Evolutionary conservation across 2,797 vertebrate genomes (phyloP), one percentile per base, ranked within the genome.

Genomic region (Margarornis squamiger): DNA sequence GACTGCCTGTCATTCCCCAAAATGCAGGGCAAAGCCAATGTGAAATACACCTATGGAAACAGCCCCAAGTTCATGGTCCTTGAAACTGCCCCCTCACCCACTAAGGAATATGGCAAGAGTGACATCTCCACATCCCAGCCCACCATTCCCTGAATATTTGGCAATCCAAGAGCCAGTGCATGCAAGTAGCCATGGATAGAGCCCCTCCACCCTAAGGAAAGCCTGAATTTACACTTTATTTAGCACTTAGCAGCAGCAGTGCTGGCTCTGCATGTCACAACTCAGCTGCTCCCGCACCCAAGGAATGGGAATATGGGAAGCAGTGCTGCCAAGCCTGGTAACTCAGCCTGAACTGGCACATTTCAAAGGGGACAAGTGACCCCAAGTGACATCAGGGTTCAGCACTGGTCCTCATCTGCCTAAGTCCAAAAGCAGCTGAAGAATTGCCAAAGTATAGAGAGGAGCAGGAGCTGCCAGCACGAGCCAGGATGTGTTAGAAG

Each of bases 21-120:
- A 5, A 7, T 0, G 0, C 20, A 2, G 10, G 29, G 36, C 57
- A 67, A 4, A 6, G 1, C 32, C 32, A 9, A 36, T 27, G 14
- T 6, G 2, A 55, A 66, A 20, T 2, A 17, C 66, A 46, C 2
- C 1, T 8, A 16, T 7, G 23, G 54, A 14, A 48, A 61, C 7
- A 21, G 27, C 12, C 34, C 39, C 1, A 1, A 58, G 52, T 15
- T 36, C 39, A 3, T 0, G 8, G 43, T 4, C 27, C 62, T 41
- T 13, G 0, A 77, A 18, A 61, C 14, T 6, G 0, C 7, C 49
- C 62, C 51, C 29, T 67, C 5, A 0, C 18, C n/a, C 72, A 74
- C 26, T 14, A 7, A 2, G 1, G 3, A 27, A 5, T 71, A 55
- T 5, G 1, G 51, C 29, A 43, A 76, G 2, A 41, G 27, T 12